Evolutionary conservation across 1,140 invertebrate genomes (phyloP).

Genomic region (Centruroides sculpturatus): DNA sequence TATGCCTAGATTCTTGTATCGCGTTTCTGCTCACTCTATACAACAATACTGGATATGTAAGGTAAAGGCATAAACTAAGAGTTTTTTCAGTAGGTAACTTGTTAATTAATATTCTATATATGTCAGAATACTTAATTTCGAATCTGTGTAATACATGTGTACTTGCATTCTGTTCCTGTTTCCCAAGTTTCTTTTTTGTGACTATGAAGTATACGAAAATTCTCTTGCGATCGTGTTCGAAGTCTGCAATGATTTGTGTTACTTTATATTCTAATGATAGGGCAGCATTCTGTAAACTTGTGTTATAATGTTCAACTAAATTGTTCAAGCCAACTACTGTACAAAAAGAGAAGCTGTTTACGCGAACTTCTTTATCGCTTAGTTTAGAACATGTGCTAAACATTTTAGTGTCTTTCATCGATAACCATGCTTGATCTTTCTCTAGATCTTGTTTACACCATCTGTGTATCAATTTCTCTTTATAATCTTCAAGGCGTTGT

Average conservation of each 20-base stretch:
- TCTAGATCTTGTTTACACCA: too few species aligned
- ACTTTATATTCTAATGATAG: slow-evolving; percentile 2
- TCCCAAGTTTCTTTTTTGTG: neutral
- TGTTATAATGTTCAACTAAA: slow-evolving; percentile 7
- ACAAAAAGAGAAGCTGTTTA: slow-evolving; percentile 5
- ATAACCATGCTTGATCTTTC: too few species aligned
- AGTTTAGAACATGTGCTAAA: too few species aligned
- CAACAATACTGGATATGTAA: neutral
- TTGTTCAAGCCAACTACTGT: slow-evolving; percentile 3
- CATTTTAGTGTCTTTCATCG: too few species aligned
- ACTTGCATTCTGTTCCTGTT: slow-evolving; percentile 1
- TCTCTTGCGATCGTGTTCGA: slow-evolving; percentile 6
- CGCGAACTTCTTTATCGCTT: neutral
- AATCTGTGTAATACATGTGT: slow-evolving; percentile 3
- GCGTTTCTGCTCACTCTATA: neutral
- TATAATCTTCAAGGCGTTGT: too few species aligned
- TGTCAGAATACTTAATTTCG: neutral
- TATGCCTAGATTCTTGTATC: neutral
- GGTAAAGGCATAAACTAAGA: neutral
- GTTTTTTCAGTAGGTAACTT: neutral
- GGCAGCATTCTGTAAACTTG: neutral
- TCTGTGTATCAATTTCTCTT: too few species aligned
- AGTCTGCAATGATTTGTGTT: slow-evolving; percentile 1
- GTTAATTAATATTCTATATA: neutral
- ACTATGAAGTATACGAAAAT: slow-evolving; percentile 8